These are phyloP conservation scores for Malurus alboscapulatus DNA, from an alignment of 2,113 vertebrate genomes.

Conservation along the genomic window DNA sequence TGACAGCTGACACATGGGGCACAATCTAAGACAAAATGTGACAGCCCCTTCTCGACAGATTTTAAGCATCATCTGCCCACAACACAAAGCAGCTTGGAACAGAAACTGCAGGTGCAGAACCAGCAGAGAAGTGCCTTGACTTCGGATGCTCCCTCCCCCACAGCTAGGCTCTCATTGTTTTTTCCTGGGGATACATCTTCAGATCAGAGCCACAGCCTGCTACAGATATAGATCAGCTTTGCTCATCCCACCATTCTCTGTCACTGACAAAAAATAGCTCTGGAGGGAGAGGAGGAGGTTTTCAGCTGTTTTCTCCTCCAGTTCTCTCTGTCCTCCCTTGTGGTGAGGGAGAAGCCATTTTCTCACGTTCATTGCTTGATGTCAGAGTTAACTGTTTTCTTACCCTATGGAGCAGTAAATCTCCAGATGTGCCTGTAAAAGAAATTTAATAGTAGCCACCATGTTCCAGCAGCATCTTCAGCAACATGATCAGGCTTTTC, in stretches of 20 bases:
- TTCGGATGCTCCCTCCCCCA: background rate
- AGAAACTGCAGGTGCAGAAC: background rate
- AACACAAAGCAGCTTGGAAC: background rate
- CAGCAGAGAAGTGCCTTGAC: background rate
- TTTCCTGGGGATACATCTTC: constrained; percentile 15
- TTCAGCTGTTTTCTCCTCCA: constrained; percentile 31
- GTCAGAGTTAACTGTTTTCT: background rate
- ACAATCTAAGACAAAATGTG: background rate
- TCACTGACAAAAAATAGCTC: constrained; percentile 57
- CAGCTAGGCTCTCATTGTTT: background rate
- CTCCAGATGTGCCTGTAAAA: background rate
- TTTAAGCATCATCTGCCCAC: background rate
- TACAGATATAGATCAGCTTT: constrained; percentile 55
- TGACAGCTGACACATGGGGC: background rate
- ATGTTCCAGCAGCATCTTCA: background rate
- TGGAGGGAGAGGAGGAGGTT: constrained; percentile 37
- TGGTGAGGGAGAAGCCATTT: constrained; percentile 9
- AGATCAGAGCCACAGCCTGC: background rate
- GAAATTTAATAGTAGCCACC: background rate
- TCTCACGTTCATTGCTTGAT: background rate
- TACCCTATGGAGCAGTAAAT: background rate
- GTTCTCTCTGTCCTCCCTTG: background rate
- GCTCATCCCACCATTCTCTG: constrained; percentile 36
- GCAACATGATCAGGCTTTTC: background rate
- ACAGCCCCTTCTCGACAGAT: background rate